Base-by-base conservation (phyloP, 2,888 invertebrate species). In the Perdita meconis region DNA sequence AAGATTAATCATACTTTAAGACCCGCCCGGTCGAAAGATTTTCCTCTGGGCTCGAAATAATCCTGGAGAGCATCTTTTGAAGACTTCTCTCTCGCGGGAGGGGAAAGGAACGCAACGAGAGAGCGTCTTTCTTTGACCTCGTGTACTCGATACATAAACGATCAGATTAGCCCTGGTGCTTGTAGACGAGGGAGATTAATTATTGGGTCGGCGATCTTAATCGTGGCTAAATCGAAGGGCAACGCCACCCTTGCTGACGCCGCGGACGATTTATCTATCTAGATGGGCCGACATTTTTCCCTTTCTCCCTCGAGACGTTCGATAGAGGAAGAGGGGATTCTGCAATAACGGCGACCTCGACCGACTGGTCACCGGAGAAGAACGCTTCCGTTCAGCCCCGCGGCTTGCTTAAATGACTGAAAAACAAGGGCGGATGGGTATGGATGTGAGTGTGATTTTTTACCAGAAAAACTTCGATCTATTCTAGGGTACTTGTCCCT, bases 341-440 rank as follows among this genome's bases (percentile, higher is more conserved):
- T 16, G 44, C 40, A 59, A 70, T 65, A 13, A 1, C 36, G 26
- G 16, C 22, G 68, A 69, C 63, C 56, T 66, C 65, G 51, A 70
- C 16, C 61, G 36, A 42, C 34, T 56, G 42, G 38, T 56, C 53
- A 2, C 1, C 22, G n/a, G 30, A 13, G 55, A 63, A 72, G 68
- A 72, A 78, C 66, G 67, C 67, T 82, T 84, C 77, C 64, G 57
- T 57, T 40, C 47, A 67, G 36, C 42, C 38, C 53, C 63, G 36
- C 50, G 50, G 50, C 64, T 34, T 80, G 85, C 72, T 75, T 75
- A 82, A 85, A 71, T 66, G 78, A 53, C 19, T 68, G 82, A 80
- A 85, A 86, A 86, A 86, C 71, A 83, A 72, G 85, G 73, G 44
- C 65, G 34, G 68, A 59, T 59, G 60, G 38, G 16, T 68, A 67